Percentiles rank a stretch among this genome's conserved stretches.
These are phyloP conservation scores for Oreochromis grahami DNA, from an alignment of 2,797 vertebrate species.

Conservation along the genomic window DNA sequence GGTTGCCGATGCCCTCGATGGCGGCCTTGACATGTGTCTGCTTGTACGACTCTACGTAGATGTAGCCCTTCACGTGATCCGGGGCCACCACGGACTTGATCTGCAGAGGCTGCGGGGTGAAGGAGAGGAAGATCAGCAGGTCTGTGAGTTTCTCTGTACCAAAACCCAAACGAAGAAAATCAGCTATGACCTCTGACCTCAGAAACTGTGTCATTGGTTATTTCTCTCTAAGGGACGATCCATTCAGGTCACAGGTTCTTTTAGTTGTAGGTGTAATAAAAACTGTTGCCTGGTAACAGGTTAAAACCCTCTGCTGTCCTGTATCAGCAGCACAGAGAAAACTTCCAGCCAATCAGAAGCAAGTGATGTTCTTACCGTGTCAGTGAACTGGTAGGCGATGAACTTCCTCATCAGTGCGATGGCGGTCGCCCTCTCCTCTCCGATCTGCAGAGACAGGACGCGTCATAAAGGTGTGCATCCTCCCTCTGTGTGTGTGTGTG, in stretches of 20 bases:
- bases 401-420: conserved; percentile 95
- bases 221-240: neutral
- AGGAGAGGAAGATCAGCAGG: neutral
- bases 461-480: neutral
- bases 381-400: conserved; percentile 97
- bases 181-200: neutral
- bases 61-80: conserved; percentile 92
- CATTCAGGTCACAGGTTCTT: rapidly evolving
- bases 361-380: conserved; percentile 78
- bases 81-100: conserved; percentile 96
- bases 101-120: conserved; percentile 79
- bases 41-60: conserved; percentile 96
- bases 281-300: neutral
- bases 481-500: neutral
- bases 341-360: neutral
- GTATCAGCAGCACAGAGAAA: neutral
- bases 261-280: neutral
- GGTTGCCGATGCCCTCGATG: conserved; percentile 94
- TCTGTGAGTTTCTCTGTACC: too few relatives aligned
- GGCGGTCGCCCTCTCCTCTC: conserved; percentile 90
- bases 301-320: neutral
- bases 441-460: conserved; percentile 75
- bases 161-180: neutral
- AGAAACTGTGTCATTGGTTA: neutral
- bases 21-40: conserved; percentile 96